phyloP scores from a whole-genome alignment of 2,113 vertebrate genomes.

The Peromyscus leucopus region DNA sequence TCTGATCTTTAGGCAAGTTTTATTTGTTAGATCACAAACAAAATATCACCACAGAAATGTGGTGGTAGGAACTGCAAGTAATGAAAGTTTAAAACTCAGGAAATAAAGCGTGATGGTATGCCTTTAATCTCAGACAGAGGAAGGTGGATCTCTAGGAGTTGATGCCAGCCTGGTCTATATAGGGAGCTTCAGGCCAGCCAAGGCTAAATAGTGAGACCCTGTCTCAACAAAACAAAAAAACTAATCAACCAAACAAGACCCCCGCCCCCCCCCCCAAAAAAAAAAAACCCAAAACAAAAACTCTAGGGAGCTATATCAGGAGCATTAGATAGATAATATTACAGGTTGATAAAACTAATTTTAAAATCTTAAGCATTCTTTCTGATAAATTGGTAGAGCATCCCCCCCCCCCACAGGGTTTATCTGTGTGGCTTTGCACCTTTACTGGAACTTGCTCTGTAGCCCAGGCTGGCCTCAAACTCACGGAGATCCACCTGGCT shows the following conservation, averaged over 20 bases:
- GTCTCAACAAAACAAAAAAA: neutral
- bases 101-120: neutral
- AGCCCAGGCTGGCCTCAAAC: no score
- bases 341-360: conserved; percentile 5
- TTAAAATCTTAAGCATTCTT: conserved; percentile 47
- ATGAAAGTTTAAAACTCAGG: neutral
- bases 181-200: neutral
- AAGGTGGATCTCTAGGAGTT: neutral
- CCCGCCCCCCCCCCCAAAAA: neutral
- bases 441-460: no score
- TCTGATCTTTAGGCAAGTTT: no score
- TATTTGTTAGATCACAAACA: no score
- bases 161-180: neutral
- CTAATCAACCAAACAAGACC: neutral
- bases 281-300: neutral
- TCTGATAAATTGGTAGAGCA: neutral
- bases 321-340: conserved; percentile 34
- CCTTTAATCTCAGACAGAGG: neutral
- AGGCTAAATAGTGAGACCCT: neutral
- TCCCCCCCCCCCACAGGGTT: no score
- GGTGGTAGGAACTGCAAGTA: neutral
- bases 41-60: no score
- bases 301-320: neutral
- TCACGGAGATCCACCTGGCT: no score
- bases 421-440: no score